Conservation (phyloP, 2,797 vertebrate genomes). For the Phataginus tricuspis region DNA sequence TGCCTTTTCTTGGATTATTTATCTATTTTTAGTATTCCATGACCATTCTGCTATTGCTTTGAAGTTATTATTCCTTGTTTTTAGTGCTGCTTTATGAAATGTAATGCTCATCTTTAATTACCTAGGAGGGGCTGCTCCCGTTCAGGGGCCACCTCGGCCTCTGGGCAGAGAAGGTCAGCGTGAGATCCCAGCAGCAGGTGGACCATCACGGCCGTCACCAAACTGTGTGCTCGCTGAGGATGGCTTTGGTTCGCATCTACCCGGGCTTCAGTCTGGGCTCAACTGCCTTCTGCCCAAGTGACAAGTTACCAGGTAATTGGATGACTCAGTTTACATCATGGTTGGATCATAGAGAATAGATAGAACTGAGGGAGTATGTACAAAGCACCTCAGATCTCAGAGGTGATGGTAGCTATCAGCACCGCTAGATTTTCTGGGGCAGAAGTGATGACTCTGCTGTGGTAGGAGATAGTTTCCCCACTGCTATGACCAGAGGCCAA, state of each 20-base stretch:
- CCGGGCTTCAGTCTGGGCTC: neutral
- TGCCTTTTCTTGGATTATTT: neutral
- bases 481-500: fast-evolving
- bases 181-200: fast-evolving
- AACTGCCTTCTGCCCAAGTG: fast-evolving
- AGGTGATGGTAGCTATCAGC: neutral
- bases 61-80: neutral
- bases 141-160: fast-evolving
- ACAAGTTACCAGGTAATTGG: neutral
- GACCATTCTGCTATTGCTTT: neutral
- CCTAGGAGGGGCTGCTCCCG: neutral
- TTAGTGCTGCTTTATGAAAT: neutral
- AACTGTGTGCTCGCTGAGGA: fast-evolving
- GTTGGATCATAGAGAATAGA: neutral
- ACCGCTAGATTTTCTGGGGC: fast-evolving
- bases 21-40: neutral
- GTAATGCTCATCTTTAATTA: neutral
- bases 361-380: neutral
- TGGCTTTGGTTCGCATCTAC: neutral
- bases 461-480: neutral
- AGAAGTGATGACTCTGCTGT: fast-evolving
- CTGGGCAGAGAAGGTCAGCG: too few relatives aligned
- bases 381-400: neutral
- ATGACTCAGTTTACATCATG: fast-evolving
- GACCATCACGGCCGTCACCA: too few relatives aligned